phyloP scores from a whole-genome alignment of 2,797 vertebrate species.

The Vespertilio murinus region DNA sequence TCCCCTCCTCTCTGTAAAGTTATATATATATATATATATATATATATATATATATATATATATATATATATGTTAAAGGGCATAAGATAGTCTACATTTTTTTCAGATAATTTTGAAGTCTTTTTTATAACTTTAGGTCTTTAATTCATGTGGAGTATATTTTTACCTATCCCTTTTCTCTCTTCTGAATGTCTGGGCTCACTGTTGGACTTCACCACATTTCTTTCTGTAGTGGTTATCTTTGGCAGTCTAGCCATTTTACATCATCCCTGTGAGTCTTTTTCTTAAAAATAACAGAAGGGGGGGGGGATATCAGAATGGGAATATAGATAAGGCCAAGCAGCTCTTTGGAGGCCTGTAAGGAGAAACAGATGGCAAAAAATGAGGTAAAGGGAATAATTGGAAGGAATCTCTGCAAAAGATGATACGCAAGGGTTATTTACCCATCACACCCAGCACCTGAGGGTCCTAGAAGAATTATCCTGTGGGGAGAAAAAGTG shows the following conservation, averaged over 20 bases:
- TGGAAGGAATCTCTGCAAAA: background rate
- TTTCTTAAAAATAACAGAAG: slow-evolving; percentile 9
- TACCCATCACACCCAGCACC: background rate
- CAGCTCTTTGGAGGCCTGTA: background rate
- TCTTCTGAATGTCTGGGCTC: background rate
- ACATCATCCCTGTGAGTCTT: background rate
- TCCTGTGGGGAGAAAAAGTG: background rate
- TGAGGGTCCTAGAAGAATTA: background rate
- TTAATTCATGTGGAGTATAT: background rate
- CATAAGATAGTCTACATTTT: background rate
- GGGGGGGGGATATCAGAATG: background rate
- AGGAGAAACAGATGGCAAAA: background rate
- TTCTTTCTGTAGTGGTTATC: background rate
- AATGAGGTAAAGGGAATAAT: background rate
- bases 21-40: too few species aligned
- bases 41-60: too few species aligned
- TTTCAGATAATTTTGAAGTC: background rate
- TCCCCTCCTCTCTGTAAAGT: too few species aligned
- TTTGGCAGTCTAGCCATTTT: background rate
- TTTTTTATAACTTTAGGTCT: slow-evolving; percentile 10
- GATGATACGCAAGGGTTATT: background rate
- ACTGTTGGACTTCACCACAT: background rate
- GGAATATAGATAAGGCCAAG: background rate
- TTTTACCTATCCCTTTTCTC: background rate
- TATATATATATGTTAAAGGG: too few species aligned